phyloP scores from a whole-genome alignment of 2,113 vertebrate genomes.

The Calidris pygmaea region DNA sequence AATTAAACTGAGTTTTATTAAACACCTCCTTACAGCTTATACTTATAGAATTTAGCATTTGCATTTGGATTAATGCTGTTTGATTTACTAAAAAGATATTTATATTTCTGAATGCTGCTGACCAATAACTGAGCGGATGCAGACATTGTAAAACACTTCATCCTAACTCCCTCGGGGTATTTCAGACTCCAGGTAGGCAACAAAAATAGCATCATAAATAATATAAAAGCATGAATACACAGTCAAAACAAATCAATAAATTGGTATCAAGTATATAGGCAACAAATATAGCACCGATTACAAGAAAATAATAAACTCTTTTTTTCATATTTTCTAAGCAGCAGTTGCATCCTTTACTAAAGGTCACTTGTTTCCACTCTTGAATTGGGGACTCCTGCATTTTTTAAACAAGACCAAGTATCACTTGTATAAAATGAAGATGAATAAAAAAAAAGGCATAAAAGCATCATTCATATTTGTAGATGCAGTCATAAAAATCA shows the following conservation, averaged over 20 bases:
- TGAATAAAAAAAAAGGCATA: neutral
- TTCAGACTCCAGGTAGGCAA: neutral
- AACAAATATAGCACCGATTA: neutral
- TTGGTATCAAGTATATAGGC: neutral
- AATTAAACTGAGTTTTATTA: neutral
- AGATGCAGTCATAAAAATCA: neutral
- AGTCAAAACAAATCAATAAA: neutral
- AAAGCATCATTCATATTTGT: neutral
- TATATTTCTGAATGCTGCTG: neutral
- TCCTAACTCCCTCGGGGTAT: neutral
- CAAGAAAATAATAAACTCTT: neutral
- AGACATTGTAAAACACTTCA: neutral
- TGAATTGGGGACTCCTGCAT: neutral
- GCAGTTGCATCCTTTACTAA: neutral
- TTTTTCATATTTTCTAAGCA: neutral
- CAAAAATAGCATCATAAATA: neutral
- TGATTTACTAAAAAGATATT: neutral
- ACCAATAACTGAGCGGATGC: neutral
- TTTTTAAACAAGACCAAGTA: neutral
- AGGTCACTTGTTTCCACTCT: neutral
- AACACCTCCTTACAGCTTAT: neutral
- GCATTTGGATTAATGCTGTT: neutral
- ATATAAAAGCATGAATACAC: neutral
- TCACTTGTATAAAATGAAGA: neutral
- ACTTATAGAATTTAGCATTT: neutral